Evolutionary conservation across 2,113 vertebrate species (phyloP).

Genomic region (Terrapene triunguis): DNA sequence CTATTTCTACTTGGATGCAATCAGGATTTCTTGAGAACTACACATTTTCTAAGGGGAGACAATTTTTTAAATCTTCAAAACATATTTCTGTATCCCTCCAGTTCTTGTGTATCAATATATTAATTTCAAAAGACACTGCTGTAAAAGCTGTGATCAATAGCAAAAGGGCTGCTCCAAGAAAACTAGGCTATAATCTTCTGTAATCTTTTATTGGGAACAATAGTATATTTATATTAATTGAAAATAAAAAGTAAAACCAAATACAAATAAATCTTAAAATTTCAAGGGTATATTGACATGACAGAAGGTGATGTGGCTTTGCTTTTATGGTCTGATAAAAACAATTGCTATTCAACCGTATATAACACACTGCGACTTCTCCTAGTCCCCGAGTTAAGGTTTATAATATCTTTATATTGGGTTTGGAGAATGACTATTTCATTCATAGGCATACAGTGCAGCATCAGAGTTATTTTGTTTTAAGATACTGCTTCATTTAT

Average conservation of each 20-base stretch:
- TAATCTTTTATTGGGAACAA: neutral
- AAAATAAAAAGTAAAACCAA: neutral
- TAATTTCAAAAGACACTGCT: neutral
- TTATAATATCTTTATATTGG: neutral
- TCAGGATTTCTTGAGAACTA: neutral
- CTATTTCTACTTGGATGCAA: neutral
- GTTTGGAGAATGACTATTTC: neutral
- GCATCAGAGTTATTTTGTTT: neutral
- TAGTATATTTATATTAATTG: neutral
- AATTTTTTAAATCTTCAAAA: neutral
- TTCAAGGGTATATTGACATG: neutral
- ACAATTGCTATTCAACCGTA: neutral
- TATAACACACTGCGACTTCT: neutral
- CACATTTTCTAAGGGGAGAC: neutral
- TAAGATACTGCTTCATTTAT: neutral
- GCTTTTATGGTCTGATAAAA: neutral
- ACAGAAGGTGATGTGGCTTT: neutral
- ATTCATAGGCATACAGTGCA: neutral
- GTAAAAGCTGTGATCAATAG: neutral
- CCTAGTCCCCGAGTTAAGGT: neutral
- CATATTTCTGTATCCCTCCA: neutral
- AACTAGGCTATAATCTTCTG: neutral
- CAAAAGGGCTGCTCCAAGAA: neutral
- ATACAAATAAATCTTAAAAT: neutral
- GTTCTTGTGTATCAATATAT: neutral